phyloP scores from a whole-genome alignment of 2,113 vertebrate species.

The Calcarius ornatus region DNA sequence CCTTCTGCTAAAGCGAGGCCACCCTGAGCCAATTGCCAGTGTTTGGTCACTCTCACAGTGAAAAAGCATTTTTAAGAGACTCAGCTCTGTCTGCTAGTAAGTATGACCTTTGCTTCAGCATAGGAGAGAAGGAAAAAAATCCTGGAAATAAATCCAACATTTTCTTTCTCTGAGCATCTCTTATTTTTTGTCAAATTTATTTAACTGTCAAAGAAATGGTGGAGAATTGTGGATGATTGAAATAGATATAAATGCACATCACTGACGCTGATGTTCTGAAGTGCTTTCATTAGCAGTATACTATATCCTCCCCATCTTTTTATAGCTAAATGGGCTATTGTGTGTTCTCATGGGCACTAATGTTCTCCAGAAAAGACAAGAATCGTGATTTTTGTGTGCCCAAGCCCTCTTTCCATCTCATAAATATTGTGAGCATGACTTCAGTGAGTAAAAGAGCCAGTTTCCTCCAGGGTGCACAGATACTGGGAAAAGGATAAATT shows the following conservation, averaged over 20 bases:
- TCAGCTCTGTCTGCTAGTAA: not conserved
- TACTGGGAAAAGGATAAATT: not conserved
- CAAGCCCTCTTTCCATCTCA: not conserved
- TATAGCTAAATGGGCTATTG: constrained; percentile 5
- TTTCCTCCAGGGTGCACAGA: not conserved
- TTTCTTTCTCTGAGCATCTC: not conserved
- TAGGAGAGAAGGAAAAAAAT: not conserved
- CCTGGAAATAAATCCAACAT: not conserved
- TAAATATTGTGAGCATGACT: not conserved
- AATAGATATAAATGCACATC: not conserved
- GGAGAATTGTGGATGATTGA: not conserved
- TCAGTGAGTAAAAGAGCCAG: not conserved
- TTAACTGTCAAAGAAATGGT: not conserved
- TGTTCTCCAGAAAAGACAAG: not conserved
- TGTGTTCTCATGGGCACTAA: not conserved
- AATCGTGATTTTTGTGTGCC: not conserved
- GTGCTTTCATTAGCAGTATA: not conserved
- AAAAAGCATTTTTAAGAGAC: not conserved
- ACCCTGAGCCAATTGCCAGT: not conserved
- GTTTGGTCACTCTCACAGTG: not conserved
- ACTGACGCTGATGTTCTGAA: not conserved
- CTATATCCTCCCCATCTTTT: not conserved
- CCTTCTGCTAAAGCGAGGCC: not conserved
- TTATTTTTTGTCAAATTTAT: constrained; percentile 17
- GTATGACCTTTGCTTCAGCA: not conserved